phyloP scores from a whole-genome alignment of 2,113 vertebrate species.

The Tiliqua scincoides region DNA sequence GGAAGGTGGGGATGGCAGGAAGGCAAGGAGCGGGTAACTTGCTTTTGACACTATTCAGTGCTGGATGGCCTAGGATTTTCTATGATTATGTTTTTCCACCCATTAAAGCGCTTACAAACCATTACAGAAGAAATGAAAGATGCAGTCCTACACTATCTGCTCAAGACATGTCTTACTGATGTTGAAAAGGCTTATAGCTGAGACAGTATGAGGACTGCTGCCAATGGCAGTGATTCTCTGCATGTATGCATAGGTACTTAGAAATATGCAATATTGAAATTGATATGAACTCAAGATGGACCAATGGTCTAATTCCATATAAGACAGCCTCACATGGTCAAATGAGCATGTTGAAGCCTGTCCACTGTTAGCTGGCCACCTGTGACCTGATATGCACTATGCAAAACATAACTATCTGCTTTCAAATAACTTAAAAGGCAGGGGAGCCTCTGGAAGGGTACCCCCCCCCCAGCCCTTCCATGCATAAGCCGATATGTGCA shows the following conservation, averaged over 20 bases:
- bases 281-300: too few species aligned
- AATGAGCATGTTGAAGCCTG: not conserved
- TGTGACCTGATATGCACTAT: not conserved
- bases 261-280: not conserved
- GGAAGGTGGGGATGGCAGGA: not conserved
- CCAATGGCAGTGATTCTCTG: not conserved
- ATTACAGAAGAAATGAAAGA: rapidly evolving
- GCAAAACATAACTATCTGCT: not conserved
- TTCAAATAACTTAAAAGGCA: not conserved
- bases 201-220: not conserved
- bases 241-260: not conserved
- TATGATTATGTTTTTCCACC: not conserved
- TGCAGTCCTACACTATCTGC: not conserved
- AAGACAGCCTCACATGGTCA: too few species aligned
- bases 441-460: too few species aligned
- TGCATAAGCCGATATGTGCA: not conserved
- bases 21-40: not conserved
- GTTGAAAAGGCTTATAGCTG: not conserved
- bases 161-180: not conserved
- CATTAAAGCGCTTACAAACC: not conserved
- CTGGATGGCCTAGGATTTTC: not conserved
- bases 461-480: too few species aligned
- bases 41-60: not conserved
- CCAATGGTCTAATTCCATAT: too few species aligned
- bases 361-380: not conserved